Base-by-base conservation (phyloP, 2,113 vertebrate species). In the Chamaea fasciata region DNA sequence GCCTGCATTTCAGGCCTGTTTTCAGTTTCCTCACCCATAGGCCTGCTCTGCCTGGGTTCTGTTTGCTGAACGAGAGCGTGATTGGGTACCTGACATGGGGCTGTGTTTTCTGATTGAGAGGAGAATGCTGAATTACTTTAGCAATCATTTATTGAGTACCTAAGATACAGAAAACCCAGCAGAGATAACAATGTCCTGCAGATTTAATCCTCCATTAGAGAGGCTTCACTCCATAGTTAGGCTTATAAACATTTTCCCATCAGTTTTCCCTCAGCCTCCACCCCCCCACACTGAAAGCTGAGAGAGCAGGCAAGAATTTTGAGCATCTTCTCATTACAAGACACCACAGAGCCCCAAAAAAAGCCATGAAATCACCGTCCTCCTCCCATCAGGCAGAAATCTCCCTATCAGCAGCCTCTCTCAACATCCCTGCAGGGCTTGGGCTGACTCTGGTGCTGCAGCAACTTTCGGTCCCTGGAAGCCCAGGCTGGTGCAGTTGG, bases 111-210 rank as follows among this genome's bases (percentile, higher is more conserved):
- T 86, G 69, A 96, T 64, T 57, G 80, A 97, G 88, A 86, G 55
- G 53, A 92, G 73, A 95, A 87, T 37, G 57, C 62, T 53, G 83
- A 92, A 90, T 95, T 75, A 75, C 85, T 96, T 93, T 92, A 83
- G 65, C 77, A 95, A 90, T 82, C 83, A 76, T 97, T 96, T 96
- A 96, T 96, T 97, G 92, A 94, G 83, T 71, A 52, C 41, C 88
- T 83, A 78, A 81, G 88, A 87, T 92, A 96, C 88, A 95, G 86
- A 92, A 92, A 87, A 90, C 44, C 74, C 44, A 37, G 41, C 37
- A 78, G 76, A 94, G 86, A 94, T 78, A 96, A 75, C 80, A 89
- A 62, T 35, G 30, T 71, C 64, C 69, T 42, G 44, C 83, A 94
- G 93, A 89, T 93, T 89, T 84, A 92, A 92, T 94, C 90, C 79